Percentiles rank a stretch among this genome's conserved stretches.
Evolutionary conservation across 2,888 invertebrate species (phyloP).

Genomic region (Cheilosia grossa): DNA sequence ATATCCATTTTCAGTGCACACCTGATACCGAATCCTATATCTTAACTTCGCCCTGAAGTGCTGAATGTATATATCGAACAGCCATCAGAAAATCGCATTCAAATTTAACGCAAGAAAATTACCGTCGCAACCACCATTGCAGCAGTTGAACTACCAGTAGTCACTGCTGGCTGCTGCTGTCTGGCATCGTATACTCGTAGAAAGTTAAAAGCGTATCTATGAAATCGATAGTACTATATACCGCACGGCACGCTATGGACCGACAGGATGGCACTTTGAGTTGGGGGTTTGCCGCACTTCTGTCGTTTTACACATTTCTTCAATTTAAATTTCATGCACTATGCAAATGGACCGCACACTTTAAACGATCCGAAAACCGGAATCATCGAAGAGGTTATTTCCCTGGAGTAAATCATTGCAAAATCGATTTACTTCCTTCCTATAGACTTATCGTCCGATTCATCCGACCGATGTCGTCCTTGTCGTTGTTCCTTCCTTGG

Average conservation of each 20-base stretch:
- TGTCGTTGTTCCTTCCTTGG: constrained; percentile 16
- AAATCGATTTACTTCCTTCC: constrained; percentile 71
- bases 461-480: constrained; percentile 1
- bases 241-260: constrained; percentile 23
- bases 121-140: constrained; percentile 39
- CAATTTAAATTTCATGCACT: constrained; percentile 71
- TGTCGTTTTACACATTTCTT: constrained; percentile 71
- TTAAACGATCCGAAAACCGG: constrained; percentile 70
- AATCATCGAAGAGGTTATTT: constrained; percentile 72
- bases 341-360: constrained; percentile 71
- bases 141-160: constrained; percentile 11
- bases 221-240: constrained; percentile 55
- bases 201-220: constrained; percentile 42
- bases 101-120: constrained; percentile 59
- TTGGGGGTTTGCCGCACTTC: constrained; percentile 52
- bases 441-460: constrained; percentile 56
- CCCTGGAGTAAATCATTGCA: constrained; percentile 71
- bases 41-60: constrained; percentile 27
- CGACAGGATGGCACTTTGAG: constrained; percentile 48
- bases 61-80: constrained; percentile 14
- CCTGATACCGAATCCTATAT: constrained; percentile 46
- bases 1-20: constrained; percentile 38
- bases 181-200: constrained; percentile 8
- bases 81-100: constrained; percentile 51
- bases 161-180: constrained; percentile 17